phyloP scores from a whole-genome alignment of 92 coral and sea anemone species.

The Bergia sp. region DNA sequence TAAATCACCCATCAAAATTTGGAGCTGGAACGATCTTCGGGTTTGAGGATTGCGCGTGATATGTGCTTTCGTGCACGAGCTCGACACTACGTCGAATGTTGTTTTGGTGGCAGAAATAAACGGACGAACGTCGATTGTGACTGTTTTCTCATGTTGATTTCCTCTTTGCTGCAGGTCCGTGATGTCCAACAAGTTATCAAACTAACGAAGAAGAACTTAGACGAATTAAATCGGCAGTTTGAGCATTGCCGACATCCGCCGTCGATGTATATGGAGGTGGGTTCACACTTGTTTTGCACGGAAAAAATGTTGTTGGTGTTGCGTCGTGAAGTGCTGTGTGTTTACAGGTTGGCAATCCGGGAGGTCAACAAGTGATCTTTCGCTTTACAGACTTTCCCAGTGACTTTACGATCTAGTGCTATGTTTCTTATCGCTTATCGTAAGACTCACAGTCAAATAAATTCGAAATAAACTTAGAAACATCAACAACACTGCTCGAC shows the following conservation, averaged over 20 bases:
- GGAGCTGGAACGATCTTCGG: neutral
- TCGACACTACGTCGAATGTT: slow-evolving; percentile 54
- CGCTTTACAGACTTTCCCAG: neutral
- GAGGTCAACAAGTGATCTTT: neutral
- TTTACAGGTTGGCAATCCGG: neutral
- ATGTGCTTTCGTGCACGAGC: slow-evolving; percentile 72
- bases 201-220: slow-evolving; percentile 89
- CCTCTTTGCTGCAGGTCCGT: slow-evolving; percentile 77
- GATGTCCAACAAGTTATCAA: slow-evolving; percentile 92
- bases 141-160: slow-evolving; percentile 38
- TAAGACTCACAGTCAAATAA: neutral
- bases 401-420: neutral
- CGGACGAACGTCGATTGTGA: slow-evolving; percentile 51
- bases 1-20: neutral
- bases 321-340: slow-evolving; percentile 23
- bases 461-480: neutral
- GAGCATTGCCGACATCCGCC: slow-evolving; percentile 92
- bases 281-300: slow-evolving; percentile 46
- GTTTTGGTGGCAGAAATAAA: slow-evolving; percentile 69
- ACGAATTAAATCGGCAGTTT: slow-evolving; percentile 91
- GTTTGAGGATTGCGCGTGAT: slow-evolving; percentile 34
- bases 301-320: slow-evolving; percentile 6
- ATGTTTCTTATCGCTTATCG: neutral
- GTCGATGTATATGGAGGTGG: slow-evolving; percentile 95
- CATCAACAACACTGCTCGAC: neutral